Evolutionary conservation across 2,888 invertebrate genomes (phyloP), one percentile per base, ranked within the genome.

Genomic region (Campoplex nolae): DNA sequence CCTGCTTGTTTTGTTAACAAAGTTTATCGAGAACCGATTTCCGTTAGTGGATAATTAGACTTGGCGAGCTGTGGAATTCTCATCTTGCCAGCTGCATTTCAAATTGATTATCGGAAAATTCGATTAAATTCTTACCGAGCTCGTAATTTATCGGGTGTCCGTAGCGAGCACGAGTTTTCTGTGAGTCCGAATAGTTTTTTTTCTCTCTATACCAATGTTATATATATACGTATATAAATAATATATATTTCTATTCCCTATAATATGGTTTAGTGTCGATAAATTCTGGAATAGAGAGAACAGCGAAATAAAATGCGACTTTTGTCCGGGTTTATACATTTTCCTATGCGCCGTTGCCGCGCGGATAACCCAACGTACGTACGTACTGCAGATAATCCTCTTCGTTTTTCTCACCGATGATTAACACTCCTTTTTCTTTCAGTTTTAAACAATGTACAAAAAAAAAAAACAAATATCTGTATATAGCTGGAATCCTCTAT

Each of bases 11-110:
- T 80, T 51, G 48, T 62, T 71, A 71, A 48, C 79, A 79, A 71
- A 80, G 71, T 73, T 80, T 73, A 62, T 80, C 80, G 73, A 80
- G 80, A 51, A 80, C 73, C 80, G 71, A 80, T 80, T 73, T 80
- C 80, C 80, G 65, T 65, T 23, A 38, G 51, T 28, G 58, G 80
- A 38, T 73, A 80, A 80, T 80, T 80, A 80, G 80, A 73, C 23
- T n/a, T 28, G 8, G 73, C n/a, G 35, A 35, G 16, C 18, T 62
- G 35, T 42, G 73, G 51, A 70, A 62, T 73, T 73, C 62, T 35
- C 32, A 28, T 56, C 45, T 80, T 51, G 62, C n/a, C 56, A 3
- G 38, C 6, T 42, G 70, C 73, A 51, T 80, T 65, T 73, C 62
- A 45, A 73, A 80, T 80, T 80, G 80, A 80, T 80, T 80, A 73